phyloP scores from a whole-genome alignment of 2,113 vertebrate genomes.

The Bubalus kerabau region DNA sequence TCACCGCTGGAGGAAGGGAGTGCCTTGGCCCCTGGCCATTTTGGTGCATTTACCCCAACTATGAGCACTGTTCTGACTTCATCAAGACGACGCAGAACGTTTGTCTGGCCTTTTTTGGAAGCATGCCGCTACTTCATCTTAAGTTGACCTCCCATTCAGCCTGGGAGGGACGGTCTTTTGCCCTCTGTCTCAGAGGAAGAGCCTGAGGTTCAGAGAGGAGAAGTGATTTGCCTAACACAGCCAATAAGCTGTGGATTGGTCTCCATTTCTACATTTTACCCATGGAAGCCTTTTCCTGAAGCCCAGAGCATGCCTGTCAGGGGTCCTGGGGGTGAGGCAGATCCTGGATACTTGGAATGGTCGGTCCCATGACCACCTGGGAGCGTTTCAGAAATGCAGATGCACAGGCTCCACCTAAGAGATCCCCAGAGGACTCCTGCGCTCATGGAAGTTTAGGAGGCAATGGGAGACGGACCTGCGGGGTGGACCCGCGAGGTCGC shows the following conservation, averaged over 20 bases:
- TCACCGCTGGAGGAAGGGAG: not conserved
- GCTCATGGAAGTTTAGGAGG: not conserved
- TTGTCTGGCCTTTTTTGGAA: fast-evolving
- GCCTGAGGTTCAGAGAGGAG: not conserved
- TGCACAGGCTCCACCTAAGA: not conserved
- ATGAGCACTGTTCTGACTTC: not conserved
- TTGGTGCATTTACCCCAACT: not conserved
- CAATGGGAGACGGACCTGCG: not conserved
- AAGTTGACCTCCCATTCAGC: no score
- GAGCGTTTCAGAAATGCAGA: not conserved
- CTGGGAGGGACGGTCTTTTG: fast-evolving
- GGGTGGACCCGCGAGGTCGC: not conserved
- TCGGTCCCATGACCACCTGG: not conserved
- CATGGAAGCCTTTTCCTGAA: not conserved
- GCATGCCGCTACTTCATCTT: not conserved
- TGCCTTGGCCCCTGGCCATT: not conserved
- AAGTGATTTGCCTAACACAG: not conserved
- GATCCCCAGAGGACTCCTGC: not conserved
- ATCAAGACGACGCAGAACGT: fast-evolving
- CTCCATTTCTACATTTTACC: not conserved
- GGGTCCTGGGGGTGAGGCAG: not conserved
- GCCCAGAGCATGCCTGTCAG: not conserved
- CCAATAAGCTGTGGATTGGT: not conserved
- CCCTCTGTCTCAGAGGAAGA: not conserved
- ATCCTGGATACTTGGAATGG: not conserved